These are phyloP conservation scores for Oophaga pumilio DNA, from an alignment of 2,113 vertebrate species.

Conservation along the genomic window DNA sequence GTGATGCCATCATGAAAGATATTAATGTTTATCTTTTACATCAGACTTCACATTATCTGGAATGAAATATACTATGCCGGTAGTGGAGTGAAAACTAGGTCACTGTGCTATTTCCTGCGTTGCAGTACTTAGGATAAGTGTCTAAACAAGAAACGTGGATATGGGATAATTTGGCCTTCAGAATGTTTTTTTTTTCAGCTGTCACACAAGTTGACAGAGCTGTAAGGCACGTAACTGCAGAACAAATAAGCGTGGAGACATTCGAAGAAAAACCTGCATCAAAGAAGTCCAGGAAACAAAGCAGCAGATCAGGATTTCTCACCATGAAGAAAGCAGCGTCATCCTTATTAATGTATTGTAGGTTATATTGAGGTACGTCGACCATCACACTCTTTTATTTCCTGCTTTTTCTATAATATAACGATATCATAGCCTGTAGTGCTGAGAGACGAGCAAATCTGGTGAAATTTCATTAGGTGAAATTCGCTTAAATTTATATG, in stretches of 20 bases:
- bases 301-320: slow-evolving; percentile 1
- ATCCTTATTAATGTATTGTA: neutral
- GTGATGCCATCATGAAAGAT: neutral
- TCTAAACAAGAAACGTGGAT: slow-evolving; percentile 44
- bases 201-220: slow-evolving; percentile 44
- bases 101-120: slow-evolving; percentile 37
- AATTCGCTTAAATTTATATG: no score
- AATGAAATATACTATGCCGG: slow-evolving; percentile 27
- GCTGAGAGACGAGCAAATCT: neutral
- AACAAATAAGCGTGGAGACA: slow-evolving; percentile 38
- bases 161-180: slow-evolving; percentile 51
- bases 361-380: neutral
- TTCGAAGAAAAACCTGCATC: slow-evolving; percentile 1
- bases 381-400: neutral
- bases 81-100: slow-evolving; percentile 48
- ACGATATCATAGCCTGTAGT: neutral
- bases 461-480: no score
- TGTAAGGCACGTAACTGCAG: slow-evolving; percentile 26
- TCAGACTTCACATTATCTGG: slow-evolving; percentile 7
- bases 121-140: slow-evolving; percentile 48
- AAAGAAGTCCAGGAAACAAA: neutral
- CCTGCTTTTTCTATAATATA: neutral
- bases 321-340: neutral
- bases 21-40: slow-evolving; percentile 46
- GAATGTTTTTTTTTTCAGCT: slow-evolving; percentile 17